These are phyloP conservation scores for Cinara cedri DNA, from an alignment of 2,888 invertebrate genomes.

Conservation along the genomic window DNA sequence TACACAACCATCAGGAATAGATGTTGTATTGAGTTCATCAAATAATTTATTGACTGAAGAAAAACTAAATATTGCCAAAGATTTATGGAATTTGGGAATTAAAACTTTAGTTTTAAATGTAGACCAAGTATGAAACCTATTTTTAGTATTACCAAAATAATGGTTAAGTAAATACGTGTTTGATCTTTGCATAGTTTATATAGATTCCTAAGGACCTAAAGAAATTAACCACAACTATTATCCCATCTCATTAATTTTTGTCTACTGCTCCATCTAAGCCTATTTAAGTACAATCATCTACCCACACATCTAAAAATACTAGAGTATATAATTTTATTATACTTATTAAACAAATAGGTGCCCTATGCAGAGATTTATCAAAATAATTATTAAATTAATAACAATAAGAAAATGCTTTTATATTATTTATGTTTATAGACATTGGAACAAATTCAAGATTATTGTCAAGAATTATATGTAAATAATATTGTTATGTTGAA, in stretches of 20 bases:
- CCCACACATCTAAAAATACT: too few relatives aligned
- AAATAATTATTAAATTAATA: conserved; percentile 19
- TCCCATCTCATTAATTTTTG: too few relatives aligned
- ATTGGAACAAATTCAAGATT: conserved; percentile 72
- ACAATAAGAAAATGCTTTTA: not conserved
- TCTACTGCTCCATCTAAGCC: too few relatives aligned
- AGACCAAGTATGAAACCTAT: conserved; percentile 50
- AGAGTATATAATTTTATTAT: not conserved
- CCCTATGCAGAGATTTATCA: not conserved
- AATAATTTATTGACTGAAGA: conserved; percentile 67
- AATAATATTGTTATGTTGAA: conserved; percentile 71
- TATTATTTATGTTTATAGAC: conserved; percentile 62
- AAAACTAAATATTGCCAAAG: conserved; percentile 64
- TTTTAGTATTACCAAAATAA: too few relatives aligned
- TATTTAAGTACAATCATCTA: not conserved
- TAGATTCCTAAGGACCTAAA: too few relatives aligned
- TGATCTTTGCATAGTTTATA: too few relatives aligned
- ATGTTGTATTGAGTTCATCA: conserved; percentile 73
- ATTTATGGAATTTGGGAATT: conserved; percentile 77
- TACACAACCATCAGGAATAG: conserved; percentile 66
- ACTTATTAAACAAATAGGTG: not conserved
- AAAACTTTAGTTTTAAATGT: conserved; percentile 63
- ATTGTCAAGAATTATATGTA: conserved; percentile 69
- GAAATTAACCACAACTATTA: too few relatives aligned
- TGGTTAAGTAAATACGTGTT: too few relatives aligned